phyloP scores from a whole-genome alignment of 1,140 invertebrate genomes.

The Euschistus heros region DNA sequence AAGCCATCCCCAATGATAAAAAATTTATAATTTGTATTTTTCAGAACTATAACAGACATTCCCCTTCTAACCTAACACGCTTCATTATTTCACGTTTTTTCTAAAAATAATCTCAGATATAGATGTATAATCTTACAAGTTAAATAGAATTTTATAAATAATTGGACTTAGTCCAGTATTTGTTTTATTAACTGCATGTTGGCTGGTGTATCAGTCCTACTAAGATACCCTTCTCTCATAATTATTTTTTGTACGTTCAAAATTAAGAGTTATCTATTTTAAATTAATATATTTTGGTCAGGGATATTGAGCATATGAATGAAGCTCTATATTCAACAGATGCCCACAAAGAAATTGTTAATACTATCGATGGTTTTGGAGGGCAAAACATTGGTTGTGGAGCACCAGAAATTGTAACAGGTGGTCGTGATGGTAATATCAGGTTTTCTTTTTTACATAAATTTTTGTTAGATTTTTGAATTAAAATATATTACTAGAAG shows the following conservation, averaged over 20 bases:
- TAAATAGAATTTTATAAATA: too few species aligned
- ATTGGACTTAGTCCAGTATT: neutral
- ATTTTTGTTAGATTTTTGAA: too few species aligned
- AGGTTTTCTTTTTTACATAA: neutral
- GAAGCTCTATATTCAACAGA: slow-evolving; percentile 78
- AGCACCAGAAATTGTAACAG: slow-evolving; percentile 88
- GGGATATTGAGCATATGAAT: slow-evolving; percentile 40
- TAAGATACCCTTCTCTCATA: neutral
- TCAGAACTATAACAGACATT: too few species aligned
- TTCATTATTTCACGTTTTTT: too few species aligned
- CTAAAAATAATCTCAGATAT: too few species aligned
- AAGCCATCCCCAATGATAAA: too few species aligned
- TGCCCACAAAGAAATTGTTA: slow-evolving; percentile 82
- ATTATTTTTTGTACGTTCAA: neutral
- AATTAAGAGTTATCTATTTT: neutral
- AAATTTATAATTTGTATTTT: too few species aligned
- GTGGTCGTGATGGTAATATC: slow-evolving; percentile 72
- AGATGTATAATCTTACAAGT: too few species aligned
- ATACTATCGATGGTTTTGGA: slow-evolving; percentile 86
- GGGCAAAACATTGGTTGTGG: slow-evolving; percentile 72
- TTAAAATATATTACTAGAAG: too few species aligned
- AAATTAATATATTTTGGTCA: neutral
- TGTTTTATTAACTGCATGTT: neutral
- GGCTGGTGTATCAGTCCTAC: neutral
- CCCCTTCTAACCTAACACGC: too few species aligned